phyloP scores from a whole-genome alignment of 2,113 vertebrate species.

The Ursus arctos region DNA sequence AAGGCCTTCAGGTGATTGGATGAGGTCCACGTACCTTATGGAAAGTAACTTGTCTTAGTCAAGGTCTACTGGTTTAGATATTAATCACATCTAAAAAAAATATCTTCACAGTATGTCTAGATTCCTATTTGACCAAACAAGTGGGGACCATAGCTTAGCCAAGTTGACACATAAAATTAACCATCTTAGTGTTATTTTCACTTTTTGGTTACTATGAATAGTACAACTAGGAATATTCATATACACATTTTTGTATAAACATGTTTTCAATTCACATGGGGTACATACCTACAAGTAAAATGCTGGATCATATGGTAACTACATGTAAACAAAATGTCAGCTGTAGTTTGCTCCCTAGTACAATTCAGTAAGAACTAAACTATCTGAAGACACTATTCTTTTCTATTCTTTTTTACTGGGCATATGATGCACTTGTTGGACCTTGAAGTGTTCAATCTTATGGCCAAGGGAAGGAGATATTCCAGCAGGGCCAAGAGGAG shows the following conservation, averaged over 20 bases:
- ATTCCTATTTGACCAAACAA: conserved; percentile 1
- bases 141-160: not conserved
- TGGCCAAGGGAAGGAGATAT: not conserved
- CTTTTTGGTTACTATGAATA: conserved; percentile 20
- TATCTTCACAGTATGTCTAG: not conserved
- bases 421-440: not conserved
- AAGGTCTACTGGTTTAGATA: not conserved
- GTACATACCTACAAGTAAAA: conserved; percentile 7
- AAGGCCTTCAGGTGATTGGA: not conserved
- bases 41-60: not conserved
- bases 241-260: not conserved
- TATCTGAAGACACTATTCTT: not conserved
- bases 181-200: not conserved
- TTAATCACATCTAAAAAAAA: conserved; percentile 36
- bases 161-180: conserved; percentile 28
- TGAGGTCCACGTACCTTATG: not conserved
- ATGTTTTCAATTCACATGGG: not conserved
- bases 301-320: not conserved
- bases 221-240: conserved; percentile 18
- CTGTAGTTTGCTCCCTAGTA: conserved; percentile 5
- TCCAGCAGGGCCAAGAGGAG: not conserved
- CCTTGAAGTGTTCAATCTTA: not conserved
- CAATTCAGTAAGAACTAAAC: conserved; percentile 31
- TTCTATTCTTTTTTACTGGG: conserved; percentile 31
- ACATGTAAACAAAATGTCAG: conserved; percentile 8